Conservation (phyloP, 1,140 invertebrate species). For the Dreissena polymorpha region DNA sequence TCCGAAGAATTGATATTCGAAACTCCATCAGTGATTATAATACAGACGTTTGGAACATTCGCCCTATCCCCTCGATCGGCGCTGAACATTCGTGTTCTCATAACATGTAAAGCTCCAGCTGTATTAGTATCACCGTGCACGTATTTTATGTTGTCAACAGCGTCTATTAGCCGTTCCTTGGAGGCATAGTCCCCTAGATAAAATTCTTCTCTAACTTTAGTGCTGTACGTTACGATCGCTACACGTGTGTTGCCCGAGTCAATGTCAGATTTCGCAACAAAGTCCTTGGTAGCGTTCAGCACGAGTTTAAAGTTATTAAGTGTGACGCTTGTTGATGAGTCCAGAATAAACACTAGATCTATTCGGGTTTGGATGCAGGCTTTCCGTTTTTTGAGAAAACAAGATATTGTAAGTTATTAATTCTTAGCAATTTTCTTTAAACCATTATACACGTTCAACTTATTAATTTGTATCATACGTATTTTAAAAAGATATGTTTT, state of each 20-base stretch:
- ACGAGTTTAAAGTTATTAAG: slow-evolving; percentile 66
- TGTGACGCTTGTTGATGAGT: slow-evolving; percentile 73
- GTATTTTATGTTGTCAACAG: slow-evolving; percentile 67
- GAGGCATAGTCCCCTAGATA: slow-evolving; percentile 60
- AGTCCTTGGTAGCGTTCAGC: slow-evolving; percentile 70
- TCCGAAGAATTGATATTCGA: slow-evolving; percentile 68
- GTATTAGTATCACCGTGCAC: slow-evolving; percentile 69
- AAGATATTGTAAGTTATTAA: no score
- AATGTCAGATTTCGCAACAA: slow-evolving; percentile 63
- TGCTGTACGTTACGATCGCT: slow-evolving; percentile 68
- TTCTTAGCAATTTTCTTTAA: no score
- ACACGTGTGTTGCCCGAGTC: slow-evolving; percentile 64
- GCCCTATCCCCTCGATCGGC: slow-evolving; percentile 65
- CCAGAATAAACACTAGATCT: slow-evolving; percentile 73
- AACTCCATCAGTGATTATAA: slow-evolving; percentile 71
- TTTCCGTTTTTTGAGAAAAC: slow-evolving; percentile 11
- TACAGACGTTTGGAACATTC: slow-evolving; percentile 64
- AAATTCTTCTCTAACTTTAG: slow-evolving; percentile 61
- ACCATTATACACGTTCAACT: no score
- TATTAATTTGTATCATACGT: no score
- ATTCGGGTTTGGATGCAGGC: slow-evolving; percentile 53
- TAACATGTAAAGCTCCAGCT: slow-evolving; percentile 62
- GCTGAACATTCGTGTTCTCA: slow-evolving; percentile 63
- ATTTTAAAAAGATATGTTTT: no score
- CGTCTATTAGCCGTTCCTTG: slow-evolving; percentile 59